phyloP scores from a whole-genome alignment of 2,797 vertebrate genomes.

The Clarias platycephalus region DNA sequence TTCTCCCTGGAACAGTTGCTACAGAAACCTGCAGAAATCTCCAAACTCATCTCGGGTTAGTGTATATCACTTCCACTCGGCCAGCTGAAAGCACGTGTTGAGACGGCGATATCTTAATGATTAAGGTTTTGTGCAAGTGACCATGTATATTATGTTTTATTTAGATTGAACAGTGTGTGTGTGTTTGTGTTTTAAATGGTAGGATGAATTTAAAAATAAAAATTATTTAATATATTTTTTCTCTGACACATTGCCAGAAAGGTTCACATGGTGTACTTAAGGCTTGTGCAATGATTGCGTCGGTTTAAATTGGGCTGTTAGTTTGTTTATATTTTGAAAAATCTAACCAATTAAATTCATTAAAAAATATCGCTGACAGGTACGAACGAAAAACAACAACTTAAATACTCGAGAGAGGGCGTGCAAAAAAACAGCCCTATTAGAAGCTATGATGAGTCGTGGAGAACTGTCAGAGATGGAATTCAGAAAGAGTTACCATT shows the following conservation, averaged over 20 bases:
- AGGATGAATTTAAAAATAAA: not conserved
- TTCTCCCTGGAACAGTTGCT: conserved; percentile 6
- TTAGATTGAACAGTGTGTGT: not conserved
- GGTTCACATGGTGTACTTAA: not conserved
- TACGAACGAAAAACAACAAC: not conserved
- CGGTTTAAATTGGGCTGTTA: not conserved
- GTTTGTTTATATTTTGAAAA: not conserved
- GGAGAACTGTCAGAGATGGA: not conserved
- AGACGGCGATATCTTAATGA: not conserved
- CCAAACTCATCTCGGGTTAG: not conserved
- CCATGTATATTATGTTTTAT: not conserved
- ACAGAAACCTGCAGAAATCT: conserved; percentile 17
- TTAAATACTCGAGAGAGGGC: not conserved
- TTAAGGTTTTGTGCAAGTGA: not conserved
- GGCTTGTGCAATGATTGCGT: not conserved
- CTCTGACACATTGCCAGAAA: not conserved
- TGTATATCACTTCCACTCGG: not conserved
- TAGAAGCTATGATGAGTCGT: not conserved
- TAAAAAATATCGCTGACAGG: not conserved
- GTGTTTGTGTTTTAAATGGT: not conserved
- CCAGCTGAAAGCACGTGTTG: not conserved
- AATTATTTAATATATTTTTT: not conserved
- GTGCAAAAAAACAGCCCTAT: not conserved
- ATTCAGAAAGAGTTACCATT: not conserved
- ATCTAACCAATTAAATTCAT: not conserved